Conservation (phyloP, 1,140 invertebrate genomes). For the Bombus ignitus region DNA sequence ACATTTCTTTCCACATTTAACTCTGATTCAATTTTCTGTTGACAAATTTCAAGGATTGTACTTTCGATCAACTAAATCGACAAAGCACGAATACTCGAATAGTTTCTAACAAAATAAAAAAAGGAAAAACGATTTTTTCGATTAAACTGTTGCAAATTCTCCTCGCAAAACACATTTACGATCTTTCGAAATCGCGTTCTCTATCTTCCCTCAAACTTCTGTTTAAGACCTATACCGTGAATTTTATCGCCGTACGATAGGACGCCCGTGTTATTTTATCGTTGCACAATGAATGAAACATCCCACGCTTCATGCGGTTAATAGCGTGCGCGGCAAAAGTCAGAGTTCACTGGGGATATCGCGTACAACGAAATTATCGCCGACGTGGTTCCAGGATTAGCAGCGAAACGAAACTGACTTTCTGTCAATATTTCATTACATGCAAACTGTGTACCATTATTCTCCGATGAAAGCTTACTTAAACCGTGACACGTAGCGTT, state of each 20-base stretch:
- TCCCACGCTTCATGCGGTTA: background rate
- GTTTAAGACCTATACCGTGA: background rate
- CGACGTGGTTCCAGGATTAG: background rate
- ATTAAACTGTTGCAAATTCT: background rate
- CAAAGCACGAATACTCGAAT: background rate
- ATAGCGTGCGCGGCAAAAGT: conserved; percentile 13
- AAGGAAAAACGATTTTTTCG: background rate
- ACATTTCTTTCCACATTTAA: too few species aligned
- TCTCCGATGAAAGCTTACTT: too few species aligned
- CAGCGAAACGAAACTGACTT: background rate
- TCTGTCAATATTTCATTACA: background rate
- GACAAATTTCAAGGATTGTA: too few species aligned
- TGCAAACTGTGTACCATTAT: background rate
- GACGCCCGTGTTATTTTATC: background rate
- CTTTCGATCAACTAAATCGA: background rate
- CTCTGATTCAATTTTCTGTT: too few species aligned
- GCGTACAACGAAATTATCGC: background rate
- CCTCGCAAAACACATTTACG: background rate
- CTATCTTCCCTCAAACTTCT: background rate
- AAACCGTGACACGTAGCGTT: too few species aligned
- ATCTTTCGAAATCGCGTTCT: background rate
- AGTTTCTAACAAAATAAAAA: background rate
- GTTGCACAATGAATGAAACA: conserved; percentile 4
- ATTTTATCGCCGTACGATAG: conserved; percentile 1
- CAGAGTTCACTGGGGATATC: background rate